Percentiles rank a stretch among this genome's conserved stretches.
phyloP scores from a whole-genome alignment of 2,888 invertebrate genomes.

The Torymus tubicola region DNA sequence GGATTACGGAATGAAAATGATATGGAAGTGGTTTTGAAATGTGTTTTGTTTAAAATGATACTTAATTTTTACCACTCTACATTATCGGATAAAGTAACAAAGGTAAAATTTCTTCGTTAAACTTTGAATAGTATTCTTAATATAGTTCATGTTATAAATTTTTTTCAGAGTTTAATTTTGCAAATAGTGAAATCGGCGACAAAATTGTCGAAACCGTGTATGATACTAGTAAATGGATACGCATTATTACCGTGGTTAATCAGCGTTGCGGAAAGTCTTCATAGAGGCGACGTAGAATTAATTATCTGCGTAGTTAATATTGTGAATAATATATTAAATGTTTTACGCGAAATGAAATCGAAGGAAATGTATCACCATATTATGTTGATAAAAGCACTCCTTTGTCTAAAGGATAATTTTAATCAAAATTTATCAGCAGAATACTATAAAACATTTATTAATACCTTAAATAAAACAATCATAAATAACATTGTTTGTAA shows the following conservation, averaged over 20 bases:
- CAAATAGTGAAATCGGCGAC: slow-evolving; percentile 81
- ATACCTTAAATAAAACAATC: slow-evolving; percentile 61
- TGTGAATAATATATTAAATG: slow-evolving; percentile 64
- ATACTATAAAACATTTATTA: slow-evolving; percentile 60
- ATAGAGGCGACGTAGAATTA: slow-evolving; percentile 61
- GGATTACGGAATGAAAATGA: slow-evolving; percentile 88
- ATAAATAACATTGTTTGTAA: slow-evolving; percentile 61
- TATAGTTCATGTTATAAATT: too few species aligned
- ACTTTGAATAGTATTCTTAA: slow-evolving; percentile 6
- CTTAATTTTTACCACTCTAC: slow-evolving; percentile 83
- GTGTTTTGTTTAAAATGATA: slow-evolving; percentile 87
- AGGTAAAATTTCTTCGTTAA: slow-evolving; percentile 73
- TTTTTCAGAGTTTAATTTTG: slow-evolving; percentile 79
- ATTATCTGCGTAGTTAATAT: slow-evolving; percentile 65
- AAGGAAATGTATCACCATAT: slow-evolving; percentile 59
- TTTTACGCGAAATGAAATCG: slow-evolving; percentile 58
- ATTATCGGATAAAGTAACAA: slow-evolving; percentile 81
- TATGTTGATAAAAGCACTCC: slow-evolving; percentile 62
- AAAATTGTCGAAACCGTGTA: slow-evolving; percentile 81
- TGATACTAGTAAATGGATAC: slow-evolving; percentile 82
- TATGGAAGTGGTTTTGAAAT: slow-evolving; percentile 84
- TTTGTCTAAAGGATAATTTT: slow-evolving; percentile 60
- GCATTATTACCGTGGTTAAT: slow-evolving; percentile 85
- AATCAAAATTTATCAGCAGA: slow-evolving; percentile 57
- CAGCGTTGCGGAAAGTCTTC: slow-evolving; percentile 69